phyloP scores from a whole-genome alignment of 2,113 vertebrate species.

The Struthio camelus region DNA sequence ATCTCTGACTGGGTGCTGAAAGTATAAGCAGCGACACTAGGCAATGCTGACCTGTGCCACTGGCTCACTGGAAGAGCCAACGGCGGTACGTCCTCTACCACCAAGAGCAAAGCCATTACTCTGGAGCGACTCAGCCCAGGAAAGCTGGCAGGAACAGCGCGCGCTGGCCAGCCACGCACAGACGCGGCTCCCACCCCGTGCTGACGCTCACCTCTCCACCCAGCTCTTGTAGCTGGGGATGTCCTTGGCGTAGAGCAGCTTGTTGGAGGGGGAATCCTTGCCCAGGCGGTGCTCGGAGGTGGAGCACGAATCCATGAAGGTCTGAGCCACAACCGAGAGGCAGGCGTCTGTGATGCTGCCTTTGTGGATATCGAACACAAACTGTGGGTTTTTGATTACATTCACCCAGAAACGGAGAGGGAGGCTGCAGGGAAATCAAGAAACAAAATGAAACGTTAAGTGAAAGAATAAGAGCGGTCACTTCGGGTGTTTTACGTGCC shows the following conservation, averaged over 20 bases:
- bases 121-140: background rate
- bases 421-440: conserved; percentile 77
- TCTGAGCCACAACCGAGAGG: conserved; percentile 96
- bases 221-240: conserved; percentile 99
- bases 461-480: background rate
- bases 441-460: background rate
- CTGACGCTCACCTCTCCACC: conserved; percentile 90
- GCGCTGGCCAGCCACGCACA: background rate
- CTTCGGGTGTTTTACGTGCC: fast-evolving
- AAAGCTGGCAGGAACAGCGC: background rate
- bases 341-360: conserved; percentile 98
- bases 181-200: fast-evolving
- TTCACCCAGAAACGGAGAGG: conserved; percentile 99
- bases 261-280: conserved; percentile 98
- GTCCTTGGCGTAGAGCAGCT: conserved; percentile 98
- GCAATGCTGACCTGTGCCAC: background rate
- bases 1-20: background rate
- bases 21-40: background rate
- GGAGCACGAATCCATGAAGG: conserved; percentile 99
- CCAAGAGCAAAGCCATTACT: background rate
- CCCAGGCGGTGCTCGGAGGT: conserved; percentile 97
- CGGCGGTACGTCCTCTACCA: too few relatives aligned
- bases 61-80: background rate
- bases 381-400: conserved; percentile 99
- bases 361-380: conserved; percentile 99